phyloP scores from a whole-genome alignment of 2,113 vertebrate species.

The Ptyas mucosa region DNA sequence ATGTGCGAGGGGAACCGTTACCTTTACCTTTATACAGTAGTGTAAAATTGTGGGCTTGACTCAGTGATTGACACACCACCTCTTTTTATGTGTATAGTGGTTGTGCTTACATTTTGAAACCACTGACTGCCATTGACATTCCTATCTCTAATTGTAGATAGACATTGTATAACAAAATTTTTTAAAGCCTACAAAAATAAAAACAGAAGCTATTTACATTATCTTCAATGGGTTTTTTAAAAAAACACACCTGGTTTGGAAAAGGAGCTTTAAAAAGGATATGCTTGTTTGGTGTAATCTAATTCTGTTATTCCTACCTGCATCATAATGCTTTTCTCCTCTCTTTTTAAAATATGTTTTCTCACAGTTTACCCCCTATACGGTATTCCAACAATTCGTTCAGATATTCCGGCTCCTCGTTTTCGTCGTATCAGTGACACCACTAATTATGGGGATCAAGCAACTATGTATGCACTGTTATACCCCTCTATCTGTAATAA shows the following conservation, averaged over 20 bases:
- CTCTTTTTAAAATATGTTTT: conserved; percentile 2
- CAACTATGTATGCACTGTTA: conserved; percentile 69
- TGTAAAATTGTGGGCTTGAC: neutral
- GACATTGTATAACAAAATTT: neutral
- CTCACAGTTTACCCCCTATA: conserved; percentile 65
- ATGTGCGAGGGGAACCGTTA: too few relatives aligned
- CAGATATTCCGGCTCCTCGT: conserved; percentile 75
- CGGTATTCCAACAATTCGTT: conserved; percentile 77
- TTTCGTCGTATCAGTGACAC: conserved; percentile 72
- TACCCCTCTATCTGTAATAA: conserved; percentile 73
- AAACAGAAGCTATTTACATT: neutral
- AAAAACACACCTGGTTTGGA: neutral
- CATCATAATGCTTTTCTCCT: neutral
- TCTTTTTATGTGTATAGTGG: neutral
- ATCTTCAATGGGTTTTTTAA: neutral
- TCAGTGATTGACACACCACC: neutral
- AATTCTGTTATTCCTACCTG: neutral
- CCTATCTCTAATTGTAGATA: neutral
- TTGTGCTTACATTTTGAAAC: neutral
- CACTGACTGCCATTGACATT: neutral
- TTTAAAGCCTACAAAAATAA: neutral
- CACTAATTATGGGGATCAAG: conserved; percentile 79
- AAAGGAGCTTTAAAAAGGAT: neutral
- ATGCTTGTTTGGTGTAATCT: neutral
- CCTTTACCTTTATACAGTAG: neutral